Percentiles rank a stretch among this genome's conserved stretches.
These are phyloP conservation scores for Argyresthia albistria DNA, from an alignment of 2,888 invertebrate species.

Conservation along the genomic window DNA sequence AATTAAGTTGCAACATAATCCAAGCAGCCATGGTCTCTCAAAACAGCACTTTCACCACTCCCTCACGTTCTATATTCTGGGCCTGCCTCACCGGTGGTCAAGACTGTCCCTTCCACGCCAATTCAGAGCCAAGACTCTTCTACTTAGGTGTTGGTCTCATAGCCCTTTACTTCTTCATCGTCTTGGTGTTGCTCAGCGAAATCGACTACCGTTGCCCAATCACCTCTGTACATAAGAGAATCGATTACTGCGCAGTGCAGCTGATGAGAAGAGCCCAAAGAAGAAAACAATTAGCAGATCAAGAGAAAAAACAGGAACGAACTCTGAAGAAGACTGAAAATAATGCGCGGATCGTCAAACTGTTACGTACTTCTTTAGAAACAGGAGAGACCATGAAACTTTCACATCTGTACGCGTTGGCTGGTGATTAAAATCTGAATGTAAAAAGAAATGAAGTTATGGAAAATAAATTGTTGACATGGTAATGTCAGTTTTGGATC, in stretches of 20 bases:
- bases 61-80: conserved; percentile 28
- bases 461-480: too few relatives aligned
- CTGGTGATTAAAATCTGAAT: too few relatives aligned
- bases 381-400: too few relatives aligned
- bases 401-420: too few relatives aligned
- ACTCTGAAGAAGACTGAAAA: neutral
- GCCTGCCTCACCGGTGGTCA: conserved; percentile 37
- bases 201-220: conserved; percentile 44
- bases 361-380: too few relatives aligned
- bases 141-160: conserved; percentile 37
- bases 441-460: too few relatives aligned
- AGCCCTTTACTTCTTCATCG: conserved; percentile 32
- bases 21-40: too few relatives aligned
- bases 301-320: neutral
- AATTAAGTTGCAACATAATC: too few relatives aligned
- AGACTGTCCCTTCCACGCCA: conserved; percentile 41
- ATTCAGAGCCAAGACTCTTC: conserved; percentile 32
- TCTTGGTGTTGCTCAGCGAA: conserved; percentile 37
- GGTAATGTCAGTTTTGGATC: too few relatives aligned
- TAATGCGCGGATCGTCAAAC: too few relatives aligned
- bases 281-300: conserved; percentile 24
- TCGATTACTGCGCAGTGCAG: conserved; percentile 35
- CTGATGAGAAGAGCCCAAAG: conserved; percentile 28
- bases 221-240: conserved; percentile 34
- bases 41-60: too few relatives aligned